Conservation (phyloP, 1,140 invertebrate genomes). For the Pantala flavescens region DNA sequence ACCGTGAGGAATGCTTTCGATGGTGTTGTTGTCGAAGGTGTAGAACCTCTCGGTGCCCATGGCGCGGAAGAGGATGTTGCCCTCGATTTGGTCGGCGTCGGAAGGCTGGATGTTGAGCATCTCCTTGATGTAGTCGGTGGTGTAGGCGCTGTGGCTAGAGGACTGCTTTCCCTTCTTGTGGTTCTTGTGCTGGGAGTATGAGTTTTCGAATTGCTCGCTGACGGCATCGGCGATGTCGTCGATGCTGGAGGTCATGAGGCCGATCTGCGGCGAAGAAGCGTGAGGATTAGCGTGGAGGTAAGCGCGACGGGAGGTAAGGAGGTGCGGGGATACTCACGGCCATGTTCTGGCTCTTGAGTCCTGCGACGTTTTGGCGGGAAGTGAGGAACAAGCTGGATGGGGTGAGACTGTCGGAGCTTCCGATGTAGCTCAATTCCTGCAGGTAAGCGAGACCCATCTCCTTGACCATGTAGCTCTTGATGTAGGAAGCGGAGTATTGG, state of each 20-base stretch:
- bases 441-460: slow-evolving; percentile 37
- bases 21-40: slow-evolving; percentile 43
- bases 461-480: slow-evolving; percentile 32
- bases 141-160: neutral
- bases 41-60: slow-evolving; percentile 37
- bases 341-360: slow-evolving; percentile 33
- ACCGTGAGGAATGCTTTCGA: slow-evolving; percentile 37
- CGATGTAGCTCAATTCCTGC: slow-evolving; percentile 35
- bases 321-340: slow-evolving; percentile 29
- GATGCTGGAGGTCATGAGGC: slow-evolving; percentile 39
- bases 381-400: slow-evolving; percentile 38
- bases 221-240: slow-evolving; percentile 37
- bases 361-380: slow-evolving; percentile 34
- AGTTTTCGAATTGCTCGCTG: slow-evolving; percentile 27
- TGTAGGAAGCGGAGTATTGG: slow-evolving; percentile 39
- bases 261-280: slow-evolving; percentile 24
- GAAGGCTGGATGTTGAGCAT: slow-evolving; percentile 44
- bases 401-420: slow-evolving; percentile 42
- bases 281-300: neutral
- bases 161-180: slow-evolving; percentile 23
- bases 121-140: slow-evolving; percentile 38
- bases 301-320: neutral
- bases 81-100: slow-evolving; percentile 44
- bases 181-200: slow-evolving; percentile 22
- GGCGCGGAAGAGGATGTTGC: slow-evolving; percentile 35